Percentiles rank a stretch among this genome's conserved stretches.
phyloP scores from a whole-genome alignment of 1,140 invertebrate species.

The Trachymyrmex cornetzi region DNA sequence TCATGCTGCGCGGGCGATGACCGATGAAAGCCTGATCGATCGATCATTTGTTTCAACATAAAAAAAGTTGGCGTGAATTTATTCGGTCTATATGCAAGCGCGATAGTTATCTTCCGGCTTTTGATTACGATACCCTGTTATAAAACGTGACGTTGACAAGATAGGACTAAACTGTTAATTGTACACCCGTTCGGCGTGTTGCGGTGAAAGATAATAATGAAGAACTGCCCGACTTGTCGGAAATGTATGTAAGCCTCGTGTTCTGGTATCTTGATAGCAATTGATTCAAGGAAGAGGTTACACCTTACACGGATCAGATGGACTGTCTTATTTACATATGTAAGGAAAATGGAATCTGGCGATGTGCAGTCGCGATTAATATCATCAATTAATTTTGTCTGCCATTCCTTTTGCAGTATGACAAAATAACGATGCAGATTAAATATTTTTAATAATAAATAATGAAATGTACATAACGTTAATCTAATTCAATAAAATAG shows the following conservation, averaged over 20 bases:
- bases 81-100: background rate
- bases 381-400: background rate
- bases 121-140: slow-evolving; percentile 10
- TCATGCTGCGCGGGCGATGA: slow-evolving; percentile 5
- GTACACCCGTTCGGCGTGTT: slow-evolving; percentile 18
- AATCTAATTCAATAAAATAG: background rate
- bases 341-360: background rate
- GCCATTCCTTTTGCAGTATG: background rate
- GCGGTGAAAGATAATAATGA: slow-evolving; percentile 26
- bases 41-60: slow-evolving; percentile 43
- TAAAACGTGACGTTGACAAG: slow-evolving; percentile 13
- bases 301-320: background rate
- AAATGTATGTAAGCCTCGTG: slow-evolving; percentile 30
- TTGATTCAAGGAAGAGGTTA: slow-evolving; percentile 16
- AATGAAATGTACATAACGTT: background rate
- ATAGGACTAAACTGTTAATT: slow-evolving; percentile 36
- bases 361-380: slow-evolving; percentile 4
- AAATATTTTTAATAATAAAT: background rate
- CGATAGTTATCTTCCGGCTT: slow-evolving; percentile 21
- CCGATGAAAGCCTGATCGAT: slow-evolving; percentile 61
- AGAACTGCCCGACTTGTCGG: slow-evolving; percentile 45
- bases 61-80: slow-evolving; percentile 9
- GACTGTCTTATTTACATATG: background rate
- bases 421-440: background rate
- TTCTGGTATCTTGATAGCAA: slow-evolving; percentile 6